Evolutionary conservation across 2,797 vertebrate species (phyloP), one percentile per base, ranked within the genome.

Genomic region (Notoglanidium macrostoma): DNA sequence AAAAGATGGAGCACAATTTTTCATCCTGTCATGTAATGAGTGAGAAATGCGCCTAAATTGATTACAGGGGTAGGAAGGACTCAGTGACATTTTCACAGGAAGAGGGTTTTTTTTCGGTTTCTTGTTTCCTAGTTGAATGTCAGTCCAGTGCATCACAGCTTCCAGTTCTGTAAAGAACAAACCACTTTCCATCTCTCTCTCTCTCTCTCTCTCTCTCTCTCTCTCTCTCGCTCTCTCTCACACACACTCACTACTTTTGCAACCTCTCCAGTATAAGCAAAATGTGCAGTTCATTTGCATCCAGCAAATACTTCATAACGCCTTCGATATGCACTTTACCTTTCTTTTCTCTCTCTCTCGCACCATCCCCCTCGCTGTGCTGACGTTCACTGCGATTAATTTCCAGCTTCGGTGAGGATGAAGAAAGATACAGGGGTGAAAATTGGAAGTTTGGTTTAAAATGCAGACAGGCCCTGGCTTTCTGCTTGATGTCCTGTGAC

Each of bases 401-500:
- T 98, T 98, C 95, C 93, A 95, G 96, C 95, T 96, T 96, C 96
- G 96, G 91, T 96, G 95, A 96, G 95, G 94, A 95, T 83, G 95
- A 93, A 95, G 94, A 94, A 91, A 91, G 93, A 94, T 96, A 95
- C 93, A 91, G 88, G 92, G 86, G 86, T 92, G 91, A 85, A 92
- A 94, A 95, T 94, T 94, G 93, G 92, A 96, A 95, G 94, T 96
- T 96, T 96, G 94, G 94, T 97, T 97, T 97, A 96, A 97, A 97
- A 97, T 97, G 96, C 97, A 97, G 96, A 96, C 95, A 95, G 95
- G 95, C 95, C 95, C 96, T 88, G 94, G 91, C 94, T 98, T 97
- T 98, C 96, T 97, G 97, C 97, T 98, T 94, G 96, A 96, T 94
- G 94, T 96, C 95, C 96, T 97, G 96, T 97, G 97, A 98, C 97